These are phyloP conservation scores for Dexiosoma caninum DNA, from an alignment of 2,888 invertebrate genomes.

Conservation along the genomic window DNA sequence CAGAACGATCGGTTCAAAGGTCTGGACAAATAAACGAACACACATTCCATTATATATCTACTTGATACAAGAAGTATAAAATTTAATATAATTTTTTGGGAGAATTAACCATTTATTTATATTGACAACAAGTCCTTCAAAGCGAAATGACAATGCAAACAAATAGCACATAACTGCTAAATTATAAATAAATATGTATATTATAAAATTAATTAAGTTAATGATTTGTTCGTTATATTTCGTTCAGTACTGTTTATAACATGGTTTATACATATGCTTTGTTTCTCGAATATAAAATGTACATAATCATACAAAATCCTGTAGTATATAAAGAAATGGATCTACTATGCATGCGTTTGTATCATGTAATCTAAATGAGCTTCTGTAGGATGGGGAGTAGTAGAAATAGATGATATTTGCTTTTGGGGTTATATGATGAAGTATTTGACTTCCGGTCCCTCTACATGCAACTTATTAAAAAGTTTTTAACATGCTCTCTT, in stretches of 20 bases:
- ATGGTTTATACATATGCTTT: background rate
- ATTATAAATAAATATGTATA: too few relatives aligned
- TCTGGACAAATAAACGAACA: too few relatives aligned
- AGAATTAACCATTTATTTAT: too few relatives aligned
- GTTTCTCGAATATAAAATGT: background rate
- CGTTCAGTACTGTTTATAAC: background rate
- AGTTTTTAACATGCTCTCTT: conserved; percentile 53
- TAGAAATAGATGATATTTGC: conserved; percentile 17
- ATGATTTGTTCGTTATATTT: background rate
- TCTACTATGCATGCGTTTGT: background rate
- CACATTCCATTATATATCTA: too few relatives aligned
- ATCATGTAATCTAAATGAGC: background rate
- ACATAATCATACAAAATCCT: conserved; percentile 36
- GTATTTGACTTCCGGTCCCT: conserved; percentile 57
- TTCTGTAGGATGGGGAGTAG: conserved; percentile 23
- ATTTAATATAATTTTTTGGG: too few relatives aligned
- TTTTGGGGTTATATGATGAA: conserved; percentile 31
- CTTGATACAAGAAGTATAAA: too few relatives aligned
- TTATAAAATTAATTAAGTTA: too few relatives aligned
- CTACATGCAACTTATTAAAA: conserved; percentile 43
- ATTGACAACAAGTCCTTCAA: too few relatives aligned
- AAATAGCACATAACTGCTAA: too few relatives aligned
- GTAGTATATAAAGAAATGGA: background rate
- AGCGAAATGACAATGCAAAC: too few relatives aligned
- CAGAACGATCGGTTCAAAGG: too few relatives aligned